A percentile compares a stretch with the other conserved stretches of the same genome.
phyloP scores from a whole-genome alignment of 2,113 vertebrate genomes.

The Eretmochelys imbricata region DNA sequence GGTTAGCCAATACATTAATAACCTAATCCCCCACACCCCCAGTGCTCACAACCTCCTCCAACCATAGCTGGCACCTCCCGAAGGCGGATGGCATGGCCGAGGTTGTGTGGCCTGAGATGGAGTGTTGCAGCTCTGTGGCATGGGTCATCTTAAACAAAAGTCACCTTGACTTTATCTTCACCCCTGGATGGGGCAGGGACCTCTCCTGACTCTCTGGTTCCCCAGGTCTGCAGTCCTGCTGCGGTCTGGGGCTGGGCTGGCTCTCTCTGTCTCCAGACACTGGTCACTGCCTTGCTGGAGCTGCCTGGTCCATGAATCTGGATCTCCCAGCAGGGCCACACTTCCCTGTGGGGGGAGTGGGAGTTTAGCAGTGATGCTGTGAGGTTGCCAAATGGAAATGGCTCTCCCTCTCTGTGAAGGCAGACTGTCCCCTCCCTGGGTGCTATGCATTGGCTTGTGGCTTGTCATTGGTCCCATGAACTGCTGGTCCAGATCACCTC shows the following conservation, averaged over 20 bases:
- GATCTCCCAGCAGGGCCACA: neutral
- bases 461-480: neutral
- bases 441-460: neutral
- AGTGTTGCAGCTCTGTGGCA: neutral
- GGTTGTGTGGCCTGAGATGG: neutral
- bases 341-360: neutral
- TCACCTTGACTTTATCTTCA: neutral
- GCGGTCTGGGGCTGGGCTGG: neutral
- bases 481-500: neutral
- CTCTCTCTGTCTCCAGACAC: neutral
- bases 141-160: neutral
- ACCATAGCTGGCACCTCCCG: no score
- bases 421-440: neutral
- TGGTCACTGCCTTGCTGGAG: neutral
- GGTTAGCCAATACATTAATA: no score
- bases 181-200: neutral
- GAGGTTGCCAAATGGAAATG: neutral
- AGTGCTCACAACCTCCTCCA: no score
- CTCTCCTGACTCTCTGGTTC: neutral
- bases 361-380: neutral
- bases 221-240: neutral
- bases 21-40: no score
- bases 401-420: neutral
- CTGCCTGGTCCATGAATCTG: neutral
- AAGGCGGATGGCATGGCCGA: no score